Base-by-base conservation (phyloP, 2,888 invertebrate genomes). In the Rhyacophila evoluta region DNA sequence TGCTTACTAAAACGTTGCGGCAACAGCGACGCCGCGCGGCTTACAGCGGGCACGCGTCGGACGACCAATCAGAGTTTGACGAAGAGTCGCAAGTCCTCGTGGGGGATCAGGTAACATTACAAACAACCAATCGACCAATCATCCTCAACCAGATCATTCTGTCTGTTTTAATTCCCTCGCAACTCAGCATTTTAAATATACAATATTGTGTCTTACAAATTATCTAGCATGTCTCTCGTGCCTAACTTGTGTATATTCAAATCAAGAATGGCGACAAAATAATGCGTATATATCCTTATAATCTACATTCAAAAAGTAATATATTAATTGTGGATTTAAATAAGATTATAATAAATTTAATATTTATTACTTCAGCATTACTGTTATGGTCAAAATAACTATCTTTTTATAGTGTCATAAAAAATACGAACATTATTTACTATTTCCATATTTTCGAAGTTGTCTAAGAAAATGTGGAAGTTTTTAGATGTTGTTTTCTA, bases 41-140 rank as follows among this genome's bases (percentile, higher is more conserved):
- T 1, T 75, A 79, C 33, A 37, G 73, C 19, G 80, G 78, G 19
- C 80, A 81, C 67, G 28, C 73, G 19, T 82, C 82, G 10, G 82
- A 82, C 39, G 79, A 81, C 72, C 77, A 79, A n/a, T 77, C 77
- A 71, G 81, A 81, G 39, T 55, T 39, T 25, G 72, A 72, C n/a
- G 72, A 74, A 19, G 75, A 75, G 37, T 68, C 79, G 10, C 69
- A 70, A 38, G 75, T 79, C 33, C 39, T 75, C 15, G 29, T 71
- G 25, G 71, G 78, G 28, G 75, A 79, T 41, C 75, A 79, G 79
- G 78, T 78, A 78, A 55, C 55, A 55, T 19, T 55, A 55, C 15
- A 55, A 10, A 55, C 19, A 55, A 55, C 29, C 29, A 19, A 55
- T 55, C 69, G 69, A n/a, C 69, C 69, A 28, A 69, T 69, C 69